Base-by-base conservation (phyloP, 2,888 invertebrate genomes). In the Leptinotarsa tumamoca region DNA sequence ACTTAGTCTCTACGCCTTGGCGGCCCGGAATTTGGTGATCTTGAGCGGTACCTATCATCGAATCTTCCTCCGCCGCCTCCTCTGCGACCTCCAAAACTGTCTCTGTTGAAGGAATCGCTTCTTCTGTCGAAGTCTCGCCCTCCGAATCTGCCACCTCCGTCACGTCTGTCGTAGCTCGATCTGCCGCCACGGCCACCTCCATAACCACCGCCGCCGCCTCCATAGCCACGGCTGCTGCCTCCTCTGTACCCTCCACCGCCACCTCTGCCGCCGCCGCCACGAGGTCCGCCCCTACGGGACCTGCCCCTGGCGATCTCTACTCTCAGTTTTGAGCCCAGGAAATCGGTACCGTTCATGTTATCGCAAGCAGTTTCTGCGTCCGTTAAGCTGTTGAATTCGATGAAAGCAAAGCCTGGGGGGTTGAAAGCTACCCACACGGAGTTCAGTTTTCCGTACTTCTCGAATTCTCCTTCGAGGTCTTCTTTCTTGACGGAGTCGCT, bases 401-500 rank as follows among this genome's bases (percentile, higher is more conserved):
- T 95, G 90, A 97, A 97, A 80, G 96, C 97, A 90, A 97, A 97
- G 86, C 97, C 96, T 83, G 96, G 96, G 83, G 97, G 97, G 90
- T 97, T 96, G 89, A 96, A 95, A 82, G 97, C 96, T 84, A 95
- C 96, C 96, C 96, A 97, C 81, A 96, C 96, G 84, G 95, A 95
- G 90, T 95, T 96, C 83, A 97, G 91, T 90, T 96, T 96, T 84
- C 97, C 97, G 89, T 94, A 97, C 90, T 96, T 96, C 86, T 95
- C 95, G 89, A 97, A 97, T 89, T 96, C 95, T 87, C 93, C 92
- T 89, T 97, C 96, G 81, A 97, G 90, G 89, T 97, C 96, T 89
- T 97, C 97, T 88, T 96, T 96, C 90, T 96, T 96, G 88, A 96
- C 94, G 87, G 94, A 94, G 87, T 96, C 96, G 85, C 93, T 94